phyloP scores from a whole-genome alignment of 2,113 vertebrate species.

The Eurypyga helias region DNA sequence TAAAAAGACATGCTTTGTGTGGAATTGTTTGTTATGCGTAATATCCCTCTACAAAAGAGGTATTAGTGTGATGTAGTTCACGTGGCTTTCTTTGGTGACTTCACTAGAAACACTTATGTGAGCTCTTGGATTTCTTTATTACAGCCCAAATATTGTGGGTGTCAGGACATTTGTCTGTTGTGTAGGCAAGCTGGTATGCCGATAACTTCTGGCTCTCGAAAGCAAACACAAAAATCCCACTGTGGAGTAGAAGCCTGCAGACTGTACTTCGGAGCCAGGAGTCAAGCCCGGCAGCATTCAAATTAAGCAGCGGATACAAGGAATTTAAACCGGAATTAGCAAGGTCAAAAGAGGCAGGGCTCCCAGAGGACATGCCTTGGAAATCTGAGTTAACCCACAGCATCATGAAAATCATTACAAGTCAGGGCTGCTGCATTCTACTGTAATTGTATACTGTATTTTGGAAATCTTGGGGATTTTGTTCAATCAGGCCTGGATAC shows the following conservation, averaged over 20 bases:
- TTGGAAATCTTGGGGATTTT: not conserved
- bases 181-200: too few relatives aligned
- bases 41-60: not conserved
- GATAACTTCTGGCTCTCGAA: not conserved
- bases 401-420: not conserved
- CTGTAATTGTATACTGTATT: not conserved
- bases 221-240: not conserved
- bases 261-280: not conserved
- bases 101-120: not conserved
- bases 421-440: not conserved
- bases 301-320: not conserved
- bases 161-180: not conserved
- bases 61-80: not conserved
- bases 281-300: not conserved
- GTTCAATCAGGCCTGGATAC: not conserved
- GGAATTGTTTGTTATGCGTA: rapidly evolving
- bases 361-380: not conserved
- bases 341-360: not conserved
- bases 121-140: not conserved
- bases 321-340: not conserved
- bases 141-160: not conserved
- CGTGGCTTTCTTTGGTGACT: rapidly evolving
- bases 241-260: not conserved
- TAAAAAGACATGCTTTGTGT: not conserved
- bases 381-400: not conserved